phyloP scores from a whole-genome alignment of 1,140 invertebrate genomes.

The Philaenus spumarius region DNA sequence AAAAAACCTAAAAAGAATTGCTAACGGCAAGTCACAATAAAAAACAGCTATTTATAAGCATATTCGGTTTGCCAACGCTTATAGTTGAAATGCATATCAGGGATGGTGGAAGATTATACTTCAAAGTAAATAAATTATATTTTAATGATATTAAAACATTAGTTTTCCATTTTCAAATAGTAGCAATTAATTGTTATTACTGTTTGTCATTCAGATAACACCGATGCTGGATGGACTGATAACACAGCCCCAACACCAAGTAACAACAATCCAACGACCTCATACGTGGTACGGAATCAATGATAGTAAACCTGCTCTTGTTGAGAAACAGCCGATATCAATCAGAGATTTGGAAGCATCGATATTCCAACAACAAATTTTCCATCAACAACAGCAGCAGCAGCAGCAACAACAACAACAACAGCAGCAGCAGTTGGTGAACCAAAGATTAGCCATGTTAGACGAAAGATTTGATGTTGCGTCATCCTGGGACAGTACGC shows the following conservation, averaged over 20 bases:
- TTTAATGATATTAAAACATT: too few species aligned
- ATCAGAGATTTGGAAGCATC: slow-evolving; percentile 8
- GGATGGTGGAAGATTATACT: too few species aligned
- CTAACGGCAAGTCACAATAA: too few species aligned
- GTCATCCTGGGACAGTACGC: slow-evolving; percentile 12
- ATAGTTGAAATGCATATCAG: too few species aligned
- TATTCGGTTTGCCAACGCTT: too few species aligned
- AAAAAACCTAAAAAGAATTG: too few species aligned
- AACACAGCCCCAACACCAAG: slow-evolving; percentile 5
- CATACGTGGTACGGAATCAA: slow-evolving; percentile 9
- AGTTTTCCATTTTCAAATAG: too few species aligned
- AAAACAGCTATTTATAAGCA: too few species aligned
- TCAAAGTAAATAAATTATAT: too few species aligned
- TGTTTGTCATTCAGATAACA: not conserved
- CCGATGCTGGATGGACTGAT: slow-evolving; percentile 1
- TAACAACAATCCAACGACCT: slow-evolving; percentile 15
- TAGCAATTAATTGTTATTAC: too few species aligned
- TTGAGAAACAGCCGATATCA: not conserved
- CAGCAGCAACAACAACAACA: slow-evolving; percentile 17
- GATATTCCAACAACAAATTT: slow-evolving; percentile 5
- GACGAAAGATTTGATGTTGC: slow-evolving; percentile 19
- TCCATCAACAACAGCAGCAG: slow-evolving; percentile 16
- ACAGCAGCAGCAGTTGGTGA: slow-evolving; percentile 22
- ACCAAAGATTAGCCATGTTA: slow-evolving; percentile 17
- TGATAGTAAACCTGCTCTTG: slow-evolving; percentile 10